These are phyloP conservation scores for Brienomyrus longianalis DNA, from an alignment of 2,113 vertebrate genomes.

Conservation along the genomic window DNA sequence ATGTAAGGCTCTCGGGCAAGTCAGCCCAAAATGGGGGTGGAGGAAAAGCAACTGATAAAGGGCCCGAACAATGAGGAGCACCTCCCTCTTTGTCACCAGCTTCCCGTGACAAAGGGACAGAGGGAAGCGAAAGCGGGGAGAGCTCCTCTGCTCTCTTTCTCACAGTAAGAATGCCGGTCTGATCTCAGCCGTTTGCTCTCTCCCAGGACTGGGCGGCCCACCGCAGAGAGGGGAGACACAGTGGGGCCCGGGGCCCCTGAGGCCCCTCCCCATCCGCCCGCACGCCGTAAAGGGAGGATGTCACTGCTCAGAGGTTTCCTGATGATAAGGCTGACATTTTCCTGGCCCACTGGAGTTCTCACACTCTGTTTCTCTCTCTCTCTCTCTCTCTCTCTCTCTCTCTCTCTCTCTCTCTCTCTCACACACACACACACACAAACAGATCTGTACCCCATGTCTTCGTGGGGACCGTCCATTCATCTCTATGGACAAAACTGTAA, in stretches of 20 bases:
- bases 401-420: neutral
- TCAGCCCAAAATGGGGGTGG: neutral
- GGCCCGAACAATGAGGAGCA: neutral
- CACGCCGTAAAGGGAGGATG: constrained; percentile 45
- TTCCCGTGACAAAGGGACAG: neutral
- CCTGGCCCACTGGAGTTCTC: constrained; percentile 51
- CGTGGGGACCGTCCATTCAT: neutral
- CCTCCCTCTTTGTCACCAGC: neutral
- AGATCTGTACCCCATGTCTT: neutral
- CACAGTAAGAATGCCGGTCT: neutral
- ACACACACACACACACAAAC: neutral
- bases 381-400: neutral
- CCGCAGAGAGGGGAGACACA: neutral
- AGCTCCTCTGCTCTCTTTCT: neutral
- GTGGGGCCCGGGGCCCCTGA: neutral
- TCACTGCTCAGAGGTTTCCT: constrained; percentile 64
- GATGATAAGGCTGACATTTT: constrained; percentile 57
- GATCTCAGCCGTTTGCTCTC: neutral
- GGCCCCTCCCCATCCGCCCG: constrained; percentile 25
- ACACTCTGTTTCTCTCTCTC: constrained; percentile 16
- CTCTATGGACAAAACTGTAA: neutral
- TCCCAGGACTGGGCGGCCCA: neutral
- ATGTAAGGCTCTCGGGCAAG: neutral
- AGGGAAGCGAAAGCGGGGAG: neutral
- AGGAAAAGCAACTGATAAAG: constrained; percentile 2